phyloP scores from a whole-genome alignment of 1,140 invertebrate species.

The Heliconius melpomene region DNA sequence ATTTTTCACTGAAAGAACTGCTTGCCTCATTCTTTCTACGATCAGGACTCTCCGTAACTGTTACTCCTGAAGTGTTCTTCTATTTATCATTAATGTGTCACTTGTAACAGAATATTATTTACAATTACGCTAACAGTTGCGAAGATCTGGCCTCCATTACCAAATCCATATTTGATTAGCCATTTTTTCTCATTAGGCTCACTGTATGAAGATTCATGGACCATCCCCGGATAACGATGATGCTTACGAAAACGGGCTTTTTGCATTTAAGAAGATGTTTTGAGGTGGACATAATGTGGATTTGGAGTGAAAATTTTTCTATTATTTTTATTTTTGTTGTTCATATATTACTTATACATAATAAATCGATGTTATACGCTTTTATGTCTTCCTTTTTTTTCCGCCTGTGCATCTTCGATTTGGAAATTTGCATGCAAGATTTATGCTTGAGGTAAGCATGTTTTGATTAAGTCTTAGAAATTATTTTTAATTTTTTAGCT shows the following conservation, averaged over 20 bases:
- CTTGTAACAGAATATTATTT: neutral
- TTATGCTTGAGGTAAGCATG: conserved; percentile 45
- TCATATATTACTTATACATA: conserved; percentile 44
- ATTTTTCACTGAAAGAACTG: neutral
- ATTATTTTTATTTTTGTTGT: conserved; percentile 48
- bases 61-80: neutral
- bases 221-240: conserved; percentile 46
- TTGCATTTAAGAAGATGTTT: conserved; percentile 68
- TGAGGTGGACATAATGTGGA: conserved; percentile 64
- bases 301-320: conserved; percentile 59
- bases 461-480: neutral
- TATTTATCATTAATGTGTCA: neutral
- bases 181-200: conserved; percentile 73
- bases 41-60: neutral
- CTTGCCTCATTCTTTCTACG: neutral
- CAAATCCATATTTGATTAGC: conserved; percentile 72
- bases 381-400: conserved; percentile 50
- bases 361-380: conserved; percentile 66
- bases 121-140: conserved; percentile 29
- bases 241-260: conserved; percentile 51
- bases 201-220: conserved; percentile 70
- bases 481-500: neutral
- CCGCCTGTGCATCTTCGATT: conserved; percentile 32
- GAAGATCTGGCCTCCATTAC: conserved; percentile 38
- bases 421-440: conserved; percentile 40